These are phyloP conservation scores for Brienomyrus longianalis DNA, from an alignment of 2,113 vertebrate genomes.

Conservation along the genomic window DNA sequence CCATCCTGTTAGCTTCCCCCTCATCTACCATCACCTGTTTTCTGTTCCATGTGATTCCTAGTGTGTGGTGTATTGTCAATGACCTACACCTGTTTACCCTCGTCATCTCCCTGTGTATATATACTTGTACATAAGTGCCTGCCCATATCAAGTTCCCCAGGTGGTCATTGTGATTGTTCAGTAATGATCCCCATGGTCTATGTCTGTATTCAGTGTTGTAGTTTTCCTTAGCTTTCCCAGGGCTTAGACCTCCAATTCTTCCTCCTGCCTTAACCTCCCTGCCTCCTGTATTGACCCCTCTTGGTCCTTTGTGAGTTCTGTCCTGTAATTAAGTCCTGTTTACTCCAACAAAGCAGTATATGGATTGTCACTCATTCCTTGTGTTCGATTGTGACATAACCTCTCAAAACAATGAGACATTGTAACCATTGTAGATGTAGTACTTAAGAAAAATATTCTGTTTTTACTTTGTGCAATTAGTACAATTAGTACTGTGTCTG, in stretches of 20 bases:
- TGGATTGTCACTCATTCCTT: neutral
- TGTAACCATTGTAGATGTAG: neutral
- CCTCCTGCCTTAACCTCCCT: neutral
- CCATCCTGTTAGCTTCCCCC: neutral
- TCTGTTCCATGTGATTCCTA: neutral
- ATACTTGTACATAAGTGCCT: neutral
- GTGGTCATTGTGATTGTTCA: neutral
- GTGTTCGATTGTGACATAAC: neutral
- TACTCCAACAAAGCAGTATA: neutral
- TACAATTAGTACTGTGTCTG: neutral
- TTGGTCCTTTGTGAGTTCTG: neutral
- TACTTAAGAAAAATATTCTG: neutral
- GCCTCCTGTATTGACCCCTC: neutral
- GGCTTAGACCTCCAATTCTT: neutral
- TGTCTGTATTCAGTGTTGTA: neutral
- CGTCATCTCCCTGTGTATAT: neutral
- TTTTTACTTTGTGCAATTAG: neutral
- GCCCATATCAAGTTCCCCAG: neutral
- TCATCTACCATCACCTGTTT: neutral
- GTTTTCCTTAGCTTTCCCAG: neutral
- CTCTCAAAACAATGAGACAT: neutral
- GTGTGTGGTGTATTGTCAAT: neutral
- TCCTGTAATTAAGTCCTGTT: neutral
- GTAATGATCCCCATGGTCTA: neutral
- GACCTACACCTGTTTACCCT: neutral